Base-by-base conservation (phyloP, 2,797 vertebrate genomes). In the Cynodonichthys magdalenae region DNA sequence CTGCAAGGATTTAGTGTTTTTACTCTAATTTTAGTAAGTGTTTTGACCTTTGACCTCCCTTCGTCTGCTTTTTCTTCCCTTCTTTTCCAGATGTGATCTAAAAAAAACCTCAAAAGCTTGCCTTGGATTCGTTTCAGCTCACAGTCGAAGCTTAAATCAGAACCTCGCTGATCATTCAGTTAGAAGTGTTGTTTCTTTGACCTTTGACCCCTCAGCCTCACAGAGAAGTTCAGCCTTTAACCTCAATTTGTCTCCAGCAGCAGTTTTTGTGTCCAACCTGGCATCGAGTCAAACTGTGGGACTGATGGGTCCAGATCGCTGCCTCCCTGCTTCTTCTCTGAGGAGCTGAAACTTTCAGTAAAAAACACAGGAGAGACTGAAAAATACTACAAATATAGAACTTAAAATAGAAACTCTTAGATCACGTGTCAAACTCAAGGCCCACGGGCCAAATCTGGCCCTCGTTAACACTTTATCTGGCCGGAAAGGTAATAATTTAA, bases 211-310 rank as follows among this genome's bases (percentile, higher is more conserved):
- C 6, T 7, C 55, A 2, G 24, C 8, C 55, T 36, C 18, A 3
- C 64, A 20, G 18, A 1, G 41, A 53, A 48, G 15, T 48, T 56
- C 11, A 18, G 1, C 47, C 62, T 70, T 53, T 70, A 18, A 65
- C 53, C 48, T 28, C 53, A 58, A 31, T 61, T 61, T 58, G 66
- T 69, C 53, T 50, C 29, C 29, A 17, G 10, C 34, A 8, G 0
- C 14, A 11, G 0, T 57, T 41, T 24, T 53, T 6, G 17, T 29
- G 50, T 41, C 6, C 17, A 46, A 53, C 50, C 36, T 9, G 41
- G 39, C 36, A 0, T 31, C 8, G 29, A 8, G 18, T 12, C 6
- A 29, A 44, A 20, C 19, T 7, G 6, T 1, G 2, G 18, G 12
- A 34, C 49, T 36, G 28, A n/a, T 53, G 27, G 19, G 36, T 7